Evolutionary conservation across 2,888 invertebrate species (phyloP), one percentile per base, ranked within the genome.

Genomic region (Drymonia ruficornis): DNA sequence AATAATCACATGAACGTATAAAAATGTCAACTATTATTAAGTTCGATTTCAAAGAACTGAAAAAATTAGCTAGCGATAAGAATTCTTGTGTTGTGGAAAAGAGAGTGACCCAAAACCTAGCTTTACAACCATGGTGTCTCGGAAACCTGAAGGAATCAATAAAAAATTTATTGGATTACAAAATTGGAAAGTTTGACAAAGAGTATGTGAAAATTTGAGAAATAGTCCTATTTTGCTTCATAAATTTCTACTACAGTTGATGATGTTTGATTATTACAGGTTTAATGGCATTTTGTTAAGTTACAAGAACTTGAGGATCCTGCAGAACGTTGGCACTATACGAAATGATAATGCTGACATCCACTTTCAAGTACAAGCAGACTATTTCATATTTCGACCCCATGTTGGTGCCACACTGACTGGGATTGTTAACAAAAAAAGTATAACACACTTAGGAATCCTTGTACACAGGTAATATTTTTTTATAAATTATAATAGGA

Each of bases 341-440:
- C 84, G 94, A 56, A 91, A 94, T 72, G 95, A 96, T 66, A 93
- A 93, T 66, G 93, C 94, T 59, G 95, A 93, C 66, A 93, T 96
- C 59, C 94, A 95, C 74, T 86, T 95, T 59, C 94, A 95, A 85
- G 91, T 96, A 2, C 93, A 94, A 79, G 95, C 94, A 16, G 95
- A 96, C 68, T 96, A 95, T 78, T 96, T 94, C 75, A 84, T 96
- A 60, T 92, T 92, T 75, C 93, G 91, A 62, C 96, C 96, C 12
- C 79, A 85, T 77, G 83, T 95, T 49, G 95, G 95, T 3, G 93
- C 93, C 57, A 88, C 83, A 34, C 77, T 96, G 47, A 93, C 90
- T 76, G 96, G 95, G 11, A 78, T 94, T 63, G 95, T 96, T 0
- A 96, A 95, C 75, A 96, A 95, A 78, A 95, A 94, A 63, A 94